phyloP scores from a whole-genome alignment of 1,140 invertebrate species.

The Cydia amplana region DNA sequence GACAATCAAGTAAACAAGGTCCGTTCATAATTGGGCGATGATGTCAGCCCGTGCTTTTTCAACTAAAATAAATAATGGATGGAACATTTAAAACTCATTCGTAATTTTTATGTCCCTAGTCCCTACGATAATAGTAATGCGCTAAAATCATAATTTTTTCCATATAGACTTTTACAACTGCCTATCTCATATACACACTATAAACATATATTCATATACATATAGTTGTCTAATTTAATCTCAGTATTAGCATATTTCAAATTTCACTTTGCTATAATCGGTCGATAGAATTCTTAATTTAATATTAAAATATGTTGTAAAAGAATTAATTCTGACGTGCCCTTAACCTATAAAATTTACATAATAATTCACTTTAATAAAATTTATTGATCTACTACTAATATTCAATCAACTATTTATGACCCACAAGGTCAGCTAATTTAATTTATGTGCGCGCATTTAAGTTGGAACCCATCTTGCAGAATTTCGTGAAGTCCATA shows the following conservation, averaged over 20 bases:
- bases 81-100: too few species aligned
- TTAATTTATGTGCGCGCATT: neutral
- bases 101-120: too few species aligned
- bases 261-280: conserved; percentile 13
- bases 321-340: neutral
- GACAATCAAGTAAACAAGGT: too few species aligned
- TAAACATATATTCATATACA: neutral
- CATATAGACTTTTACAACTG: neutral
- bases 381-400: neutral
- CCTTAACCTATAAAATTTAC: neutral
- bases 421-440: neutral
- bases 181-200: neutral
- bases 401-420: neutral
- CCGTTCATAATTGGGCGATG: too few species aligned
- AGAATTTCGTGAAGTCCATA: too few species aligned
- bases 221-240: neutral
- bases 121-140: too few species aligned
- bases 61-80: too few species aligned
- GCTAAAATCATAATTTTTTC: neutral
- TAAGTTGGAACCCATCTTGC: too few species aligned
- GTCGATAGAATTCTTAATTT: neutral
- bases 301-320: neutral
- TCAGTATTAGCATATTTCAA: neutral
- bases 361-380: conserved; percentile 4
- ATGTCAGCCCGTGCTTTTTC: too few species aligned